phyloP scores from a whole-genome alignment of 2,797 vertebrate genomes.

The Alauda arvensis region DNA sequence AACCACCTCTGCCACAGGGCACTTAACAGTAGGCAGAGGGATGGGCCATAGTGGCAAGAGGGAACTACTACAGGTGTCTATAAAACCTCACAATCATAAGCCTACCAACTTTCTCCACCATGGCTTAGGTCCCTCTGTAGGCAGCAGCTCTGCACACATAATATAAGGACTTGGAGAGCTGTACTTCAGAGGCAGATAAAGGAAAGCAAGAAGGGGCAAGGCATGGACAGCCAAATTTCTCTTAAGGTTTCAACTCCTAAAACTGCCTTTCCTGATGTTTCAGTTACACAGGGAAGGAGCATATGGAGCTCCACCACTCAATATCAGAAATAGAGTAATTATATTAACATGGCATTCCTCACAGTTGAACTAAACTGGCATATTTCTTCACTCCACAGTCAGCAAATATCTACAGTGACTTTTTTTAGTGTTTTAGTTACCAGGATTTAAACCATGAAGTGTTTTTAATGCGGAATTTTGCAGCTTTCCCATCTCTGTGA shows the following conservation, averaged over 20 bases:
- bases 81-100: background rate
- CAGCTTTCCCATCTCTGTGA: background rate
- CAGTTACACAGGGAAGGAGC: background rate
- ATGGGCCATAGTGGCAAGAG: background rate
- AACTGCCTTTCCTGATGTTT: background rate
- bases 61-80: background rate
- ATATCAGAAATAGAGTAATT: background rate
- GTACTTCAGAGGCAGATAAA: background rate
- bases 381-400: background rate
- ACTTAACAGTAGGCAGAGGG: accelerated
- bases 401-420: background rate
- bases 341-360: background rate
- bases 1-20: background rate
- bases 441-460: background rate
- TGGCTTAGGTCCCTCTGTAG: background rate
- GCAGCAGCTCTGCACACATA: accelerated
- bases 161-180: background rate
- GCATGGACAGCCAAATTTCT: background rate
- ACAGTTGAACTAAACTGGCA: background rate
- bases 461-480: background rate
- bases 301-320: background rate
- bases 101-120: background rate
- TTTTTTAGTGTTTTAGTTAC: background rate
- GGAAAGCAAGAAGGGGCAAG: background rate
- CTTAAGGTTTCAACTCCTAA: background rate